Conservation (phyloP, 2,797 vertebrate genomes). For the Oreortyx pictus region DNA sequence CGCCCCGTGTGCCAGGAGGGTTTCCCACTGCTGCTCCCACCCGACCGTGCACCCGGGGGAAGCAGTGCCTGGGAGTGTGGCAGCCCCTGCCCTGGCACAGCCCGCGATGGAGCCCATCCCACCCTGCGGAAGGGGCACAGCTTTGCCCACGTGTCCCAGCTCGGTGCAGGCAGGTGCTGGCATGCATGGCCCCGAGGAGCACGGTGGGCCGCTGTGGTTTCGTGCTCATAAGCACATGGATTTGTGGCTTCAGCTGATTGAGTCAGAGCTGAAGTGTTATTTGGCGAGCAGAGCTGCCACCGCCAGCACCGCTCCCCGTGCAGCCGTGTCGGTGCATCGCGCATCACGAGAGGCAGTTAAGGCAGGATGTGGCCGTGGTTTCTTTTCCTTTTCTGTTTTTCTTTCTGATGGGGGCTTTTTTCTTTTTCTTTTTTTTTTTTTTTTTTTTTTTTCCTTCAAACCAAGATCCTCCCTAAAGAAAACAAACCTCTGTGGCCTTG, state of each 20-base stretch:
- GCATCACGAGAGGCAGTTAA: background rate
- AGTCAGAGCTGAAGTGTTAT: background rate
- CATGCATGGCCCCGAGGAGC: background rate
- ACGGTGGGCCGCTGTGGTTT: background rate
- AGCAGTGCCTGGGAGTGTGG: accelerated
- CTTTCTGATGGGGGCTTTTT: background rate
- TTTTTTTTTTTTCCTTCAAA: background rate
- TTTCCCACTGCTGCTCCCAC: background rate
- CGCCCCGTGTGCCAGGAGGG: background rate
- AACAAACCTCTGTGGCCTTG: background rate
- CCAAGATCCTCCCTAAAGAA: background rate
- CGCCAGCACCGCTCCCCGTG: background rate
- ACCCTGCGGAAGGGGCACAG: accelerated
- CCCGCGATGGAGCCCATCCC: background rate
- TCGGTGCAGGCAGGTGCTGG: background rate
- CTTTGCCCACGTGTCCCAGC: background rate
- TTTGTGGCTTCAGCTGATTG: constrained; percentile 6
- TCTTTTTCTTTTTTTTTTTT: background rate
- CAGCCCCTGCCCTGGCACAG: background rate
- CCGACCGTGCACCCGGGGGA: accelerated
- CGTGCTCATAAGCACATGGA: background rate
- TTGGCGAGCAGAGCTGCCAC: background rate
- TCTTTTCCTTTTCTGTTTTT: background rate
- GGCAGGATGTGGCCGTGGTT: constrained; percentile 51
- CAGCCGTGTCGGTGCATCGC: background rate